Base-by-base conservation (phyloP, 2,113 vertebrate species). In the Phylloscopus trochiloides region DNA sequence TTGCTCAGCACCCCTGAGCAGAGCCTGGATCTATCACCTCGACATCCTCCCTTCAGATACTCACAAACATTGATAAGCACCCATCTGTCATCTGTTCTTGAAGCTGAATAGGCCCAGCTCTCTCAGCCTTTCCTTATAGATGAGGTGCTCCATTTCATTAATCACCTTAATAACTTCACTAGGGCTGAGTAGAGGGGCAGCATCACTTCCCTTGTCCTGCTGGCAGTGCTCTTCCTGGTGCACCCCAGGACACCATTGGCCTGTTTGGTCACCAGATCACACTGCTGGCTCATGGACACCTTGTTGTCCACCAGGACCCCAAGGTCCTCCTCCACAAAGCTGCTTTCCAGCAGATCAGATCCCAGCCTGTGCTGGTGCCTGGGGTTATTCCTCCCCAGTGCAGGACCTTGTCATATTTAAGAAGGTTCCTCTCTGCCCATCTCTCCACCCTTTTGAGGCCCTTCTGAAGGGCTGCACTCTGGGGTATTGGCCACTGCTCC, bases 161-260 rank as follows among this genome's bases (percentile, higher is more conserved):
- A 48, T 36, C 17, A 12, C 14, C 31, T 42, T 25, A n/a, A 10
- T 38, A 38, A 21, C 26, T 72, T 54, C 14, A 22, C 36, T 3
- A 15, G 6, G 14, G 14, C 48, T 43, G 32, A 50, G 4, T 10
- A 42, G 31, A 65, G 7, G 26, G 7, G 0, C 26, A 3, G 7
- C 36, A 58, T 62, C 31, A 17, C 24, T 1, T 3, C 10, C 22
- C 21, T 9, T 3, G 1, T 1, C 32, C 26, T 65, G 43, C 51
- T 73, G 58, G 5, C 17, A 43, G 0, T 28, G 62, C 7, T 51
- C 14, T 73, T 43, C 7, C 28, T 13, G 4, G 32, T 11, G 31
- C 6, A 50, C 3, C 12, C 9, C 12, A 32, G 14, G 7, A 10
- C 31, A 22, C 32, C 31, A 3, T 1, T 42, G 34, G 3, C 21